These are phyloP conservation scores for Lagria hirta DNA, from an alignment of 2,888 invertebrate species.

Conservation along the genomic window DNA sequence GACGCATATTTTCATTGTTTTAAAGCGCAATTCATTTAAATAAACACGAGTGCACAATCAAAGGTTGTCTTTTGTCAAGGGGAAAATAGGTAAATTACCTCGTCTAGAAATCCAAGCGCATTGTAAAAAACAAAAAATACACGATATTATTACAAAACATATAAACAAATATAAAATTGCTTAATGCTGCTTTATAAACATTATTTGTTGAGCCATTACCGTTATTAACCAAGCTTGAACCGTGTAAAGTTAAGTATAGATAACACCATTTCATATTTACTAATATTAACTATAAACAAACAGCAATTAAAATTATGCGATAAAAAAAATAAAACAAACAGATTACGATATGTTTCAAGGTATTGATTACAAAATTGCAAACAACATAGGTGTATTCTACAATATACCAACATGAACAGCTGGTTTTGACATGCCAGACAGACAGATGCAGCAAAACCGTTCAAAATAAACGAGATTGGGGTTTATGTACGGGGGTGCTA, in stretches of 20 bases:
- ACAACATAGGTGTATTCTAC: too few species aligned
- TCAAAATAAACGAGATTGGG: conserved; percentile 7
- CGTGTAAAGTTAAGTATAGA: conserved; percentile 7
- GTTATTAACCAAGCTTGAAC: conserved; percentile 9
- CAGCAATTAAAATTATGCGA: conserved; percentile 1
- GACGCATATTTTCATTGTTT: conserved; percentile 1
- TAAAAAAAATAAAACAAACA: conserved; percentile 5
- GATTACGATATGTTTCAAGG: conserved; percentile 3
- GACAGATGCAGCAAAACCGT: conserved; percentile 14
- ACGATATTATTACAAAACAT: neutral
- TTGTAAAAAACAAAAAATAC: neutral
- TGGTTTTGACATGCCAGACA: conserved; percentile 5
- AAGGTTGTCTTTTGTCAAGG: conserved; percentile 7
- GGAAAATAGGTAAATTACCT: conserved; percentile 6
- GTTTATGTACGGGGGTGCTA: conserved; percentile 16
- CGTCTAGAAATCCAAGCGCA: neutral
- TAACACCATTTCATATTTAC: conserved; percentile 15
- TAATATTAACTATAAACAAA: conserved; percentile 18
- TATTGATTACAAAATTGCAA: too few species aligned
- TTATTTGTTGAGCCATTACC: conserved; percentile 7
- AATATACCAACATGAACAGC: conserved; percentile 11
- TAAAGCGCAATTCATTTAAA: too few species aligned
- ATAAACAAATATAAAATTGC: conserved; percentile 2
- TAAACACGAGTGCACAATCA: conserved; percentile 2
- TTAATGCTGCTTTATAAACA: conserved; percentile 7